Evolutionary conservation across 2,888 invertebrate genomes (phyloP), one percentile per base, ranked within the genome.

Genomic region (Amblyjoppa fuscipennis): DNA sequence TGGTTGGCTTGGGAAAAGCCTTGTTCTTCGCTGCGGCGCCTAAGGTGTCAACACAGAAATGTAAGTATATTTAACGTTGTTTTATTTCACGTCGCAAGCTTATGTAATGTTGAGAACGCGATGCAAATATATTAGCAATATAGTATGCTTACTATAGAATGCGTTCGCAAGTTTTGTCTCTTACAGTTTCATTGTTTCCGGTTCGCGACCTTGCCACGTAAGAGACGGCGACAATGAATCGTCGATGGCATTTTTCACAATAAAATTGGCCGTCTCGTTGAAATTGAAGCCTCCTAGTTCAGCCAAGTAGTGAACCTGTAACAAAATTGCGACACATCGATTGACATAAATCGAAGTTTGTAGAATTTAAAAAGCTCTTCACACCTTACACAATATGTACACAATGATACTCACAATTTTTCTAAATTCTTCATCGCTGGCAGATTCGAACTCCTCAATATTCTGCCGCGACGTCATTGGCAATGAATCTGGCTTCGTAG

Each of bases 1-100:
- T 4, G 2, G 74, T 74, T n/a, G 56, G 74, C 56, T 56, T 74
- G 34, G 59, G 11, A 16, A 56, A 74, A 13, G 74, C 56, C 56
- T 31, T 53, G n/a, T 56, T 74, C 34, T 56, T 56, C 3, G 31
- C n/a, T 13, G 28, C 53, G 9, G 49, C 49, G 56, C n/a, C 74
- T 20, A 4, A 49, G 49, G 49, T 49, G 49, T 49, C 11, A 49
- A 49, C 3, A 49, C 13, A 49, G 13, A 49, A 49, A 49, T 28
- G 25, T 11, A 28, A 49, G 49, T 49, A 49, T 4, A 49, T 20
- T n/a, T n/a, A n/a, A n/a, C n/a, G n/a, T n/a, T n/a, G 16, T 20
- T 75, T 59, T 25, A 56, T 3, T 59, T 28, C 20, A 38, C 6
- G 34, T 61, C 75, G 38, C 75, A 38, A 34, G 59, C 38, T 38